Evolutionary conservation across 2,888 invertebrate genomes (phyloP).

Genomic region (Sicus ferrugineus): DNA sequence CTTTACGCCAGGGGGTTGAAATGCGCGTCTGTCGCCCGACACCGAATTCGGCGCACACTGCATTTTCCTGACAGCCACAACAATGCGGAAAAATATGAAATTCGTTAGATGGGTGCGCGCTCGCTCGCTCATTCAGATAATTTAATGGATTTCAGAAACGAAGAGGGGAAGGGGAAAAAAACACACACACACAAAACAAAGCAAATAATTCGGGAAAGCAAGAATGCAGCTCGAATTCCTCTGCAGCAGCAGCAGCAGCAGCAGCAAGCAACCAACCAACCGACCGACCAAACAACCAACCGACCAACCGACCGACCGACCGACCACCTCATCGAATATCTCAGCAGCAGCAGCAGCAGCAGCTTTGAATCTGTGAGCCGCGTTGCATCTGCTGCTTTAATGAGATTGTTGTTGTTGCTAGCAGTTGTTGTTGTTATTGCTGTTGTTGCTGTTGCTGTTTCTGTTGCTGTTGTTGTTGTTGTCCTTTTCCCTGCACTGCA

Average conservation of each 20-base stretch:
- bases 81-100: slow-evolving; percentile 8
- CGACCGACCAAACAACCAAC: too few species aligned
- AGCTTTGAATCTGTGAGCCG: background rate
- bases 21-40: background rate
- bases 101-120: slow-evolving; percentile 21
- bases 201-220: background rate
- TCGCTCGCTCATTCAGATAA: slow-evolving; percentile 15
- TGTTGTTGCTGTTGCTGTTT: slow-evolving; percentile 7
- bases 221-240: slow-evolving; percentile 5
- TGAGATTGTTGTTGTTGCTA: slow-evolving; percentile 1
- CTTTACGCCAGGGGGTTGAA: slow-evolving; percentile 24
- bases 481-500: background rate
- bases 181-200: background rate
- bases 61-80: slow-evolving; percentile 2
- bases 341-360: background rate
- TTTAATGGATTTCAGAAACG: slow-evolving; percentile 14
- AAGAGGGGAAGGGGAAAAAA: background rate
- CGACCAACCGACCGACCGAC: too few species aligned
- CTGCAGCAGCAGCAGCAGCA: background rate
- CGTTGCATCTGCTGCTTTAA: slow-evolving; percentile 21
- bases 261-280: too few species aligned
- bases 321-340: background rate
- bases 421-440: slow-evolving; percentile 6
- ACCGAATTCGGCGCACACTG: background rate
- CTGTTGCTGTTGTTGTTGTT: background rate